Evolutionary conservation across 1,140 invertebrate species (phyloP).

Genomic region (Danaus plexippus): DNA sequence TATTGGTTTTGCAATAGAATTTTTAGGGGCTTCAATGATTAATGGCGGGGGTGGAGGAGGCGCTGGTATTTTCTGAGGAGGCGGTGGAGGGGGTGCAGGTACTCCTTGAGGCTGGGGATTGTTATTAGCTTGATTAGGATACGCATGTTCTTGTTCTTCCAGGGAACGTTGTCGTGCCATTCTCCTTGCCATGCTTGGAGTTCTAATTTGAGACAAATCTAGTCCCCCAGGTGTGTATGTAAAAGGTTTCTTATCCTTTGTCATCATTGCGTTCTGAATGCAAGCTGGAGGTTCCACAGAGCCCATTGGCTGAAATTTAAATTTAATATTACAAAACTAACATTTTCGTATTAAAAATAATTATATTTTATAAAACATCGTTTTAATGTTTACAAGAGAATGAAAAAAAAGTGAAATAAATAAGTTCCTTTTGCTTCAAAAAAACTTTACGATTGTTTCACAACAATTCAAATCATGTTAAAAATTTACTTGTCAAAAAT

Average conservation of each 20-base stretch:
- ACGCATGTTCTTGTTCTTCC: conserved; percentile 71
- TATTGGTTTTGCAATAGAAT: conserved; percentile 61
- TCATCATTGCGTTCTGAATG: conserved; percentile 94
- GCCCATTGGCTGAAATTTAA: conserved; percentile 56
- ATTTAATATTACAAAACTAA: conserved; percentile 11
- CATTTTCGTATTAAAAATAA: conserved; percentile 4
- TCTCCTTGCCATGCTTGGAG: conserved; percentile 89
- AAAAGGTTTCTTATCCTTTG: conserved; percentile 95
- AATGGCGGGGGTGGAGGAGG: conserved; percentile 74
- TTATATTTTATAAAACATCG: no score
- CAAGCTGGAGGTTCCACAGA: conserved; percentile 84
- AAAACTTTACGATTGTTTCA: no score
- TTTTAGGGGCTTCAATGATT: conserved; percentile 62
- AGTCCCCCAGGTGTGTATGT: conserved; percentile 94
- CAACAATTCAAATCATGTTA: no score
- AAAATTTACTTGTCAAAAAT: no score
- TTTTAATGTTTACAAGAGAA: no score
- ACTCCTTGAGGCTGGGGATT: conserved; percentile 64
- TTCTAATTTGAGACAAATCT: conserved; percentile 90
- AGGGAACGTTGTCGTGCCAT: conserved; percentile 75
- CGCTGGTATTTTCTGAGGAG: conserved; percentile 56
- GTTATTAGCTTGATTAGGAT: conserved; percentile 51
- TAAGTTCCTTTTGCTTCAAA: no score
- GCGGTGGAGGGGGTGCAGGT: conserved; percentile 73
- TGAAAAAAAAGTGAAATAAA: no score